Percentiles rank a stretch among this genome's conserved stretches.
Conservation (phyloP, 2,888 invertebrate species). For the Drosophila barbarae region DNA sequence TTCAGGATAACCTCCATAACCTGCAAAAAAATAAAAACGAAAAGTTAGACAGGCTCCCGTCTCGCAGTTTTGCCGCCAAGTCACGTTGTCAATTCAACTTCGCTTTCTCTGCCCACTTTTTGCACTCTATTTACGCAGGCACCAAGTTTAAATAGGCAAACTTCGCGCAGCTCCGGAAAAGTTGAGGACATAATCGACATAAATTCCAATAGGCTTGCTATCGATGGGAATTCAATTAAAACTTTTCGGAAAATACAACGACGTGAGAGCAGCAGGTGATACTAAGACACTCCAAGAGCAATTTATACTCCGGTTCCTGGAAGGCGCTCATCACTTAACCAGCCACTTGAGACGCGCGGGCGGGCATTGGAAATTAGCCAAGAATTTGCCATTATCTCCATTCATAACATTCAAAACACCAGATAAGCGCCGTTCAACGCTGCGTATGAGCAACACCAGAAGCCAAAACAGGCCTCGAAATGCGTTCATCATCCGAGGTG, state of each 20-base stretch:
- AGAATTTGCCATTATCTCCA: slow-evolving; percentile 46
- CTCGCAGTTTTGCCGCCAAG: slow-evolving; percentile 51
- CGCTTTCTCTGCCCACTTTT: slow-evolving; percentile 32
- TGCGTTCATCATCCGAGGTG: slow-evolving; percentile 39
- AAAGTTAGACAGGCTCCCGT: slow-evolving; percentile 49
- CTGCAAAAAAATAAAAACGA: slow-evolving; percentile 37
- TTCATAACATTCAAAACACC: slow-evolving; percentile 42
- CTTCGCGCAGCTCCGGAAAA: slow-evolving; percentile 54
- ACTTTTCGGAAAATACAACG: slow-evolving; percentile 51
- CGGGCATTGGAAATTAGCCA: slow-evolving; percentile 41
- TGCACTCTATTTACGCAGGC: slow-evolving; percentile 60
- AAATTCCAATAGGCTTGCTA: slow-evolving; percentile 68
- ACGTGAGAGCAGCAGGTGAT: slow-evolving; percentile 24
- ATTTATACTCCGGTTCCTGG: slow-evolving; percentile 19
- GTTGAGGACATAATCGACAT: slow-evolving; percentile 73
- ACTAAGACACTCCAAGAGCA: slow-evolving; percentile 6
- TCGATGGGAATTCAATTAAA: slow-evolving; percentile 67
- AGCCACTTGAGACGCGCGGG: slow-evolving; percentile 45
- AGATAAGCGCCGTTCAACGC: slow-evolving; percentile 44
- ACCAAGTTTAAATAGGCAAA: slow-evolving; percentile 69
- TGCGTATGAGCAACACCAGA: slow-evolving; percentile 41
- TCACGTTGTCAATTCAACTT: slow-evolving; percentile 70
- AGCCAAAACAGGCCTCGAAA: slow-evolving; percentile 24
- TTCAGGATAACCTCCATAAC: slow-evolving; percentile 37
- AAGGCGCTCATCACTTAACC: slow-evolving; percentile 31